Base-by-base conservation (phyloP, 2,888 invertebrate genomes). In the Caenorhabditis drosophilae region DNA sequence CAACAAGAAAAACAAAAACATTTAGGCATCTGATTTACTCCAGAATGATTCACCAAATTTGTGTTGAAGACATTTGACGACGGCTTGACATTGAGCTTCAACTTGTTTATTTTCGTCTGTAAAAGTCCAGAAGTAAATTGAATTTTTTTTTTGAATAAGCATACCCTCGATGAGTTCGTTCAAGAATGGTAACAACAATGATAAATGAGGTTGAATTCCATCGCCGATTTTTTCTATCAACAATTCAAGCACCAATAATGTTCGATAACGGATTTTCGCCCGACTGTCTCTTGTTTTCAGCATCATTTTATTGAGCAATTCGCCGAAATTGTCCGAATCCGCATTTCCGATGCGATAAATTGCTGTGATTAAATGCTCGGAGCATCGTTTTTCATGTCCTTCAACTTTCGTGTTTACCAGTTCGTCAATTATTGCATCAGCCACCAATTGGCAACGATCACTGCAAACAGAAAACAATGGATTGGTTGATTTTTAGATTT, bases 321-420 rank as follows among this genome's bases (percentile, higher is more conserved):
- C 70, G 0, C 58, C 27, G 50, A 73, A 70, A 23, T 51, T 63
- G 23, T 70, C 70, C 15, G 70, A 60, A 47, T 63, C 61, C 0
- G 70, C 73, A 20, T 73, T 70, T 51, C 62, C 64, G 40, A 73
- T 61, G 42, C 71, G 61, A 54, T 72, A 68, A 40, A 72, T 56
- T 11, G 72, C 68, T 2, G 59, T 49, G 1, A 76, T 63, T 26
- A 80, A 54, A 36, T 72, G 68, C 11, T 67, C 57, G 12, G 77
- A 52, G 56, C 80, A 80, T 11, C 80, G 64, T 38, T 70, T 57
- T 51, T 80, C 78, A 61, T 80, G 78, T n/a, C 78, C 79, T 35
- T 67, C 67, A 11, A 75, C 70, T 48, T 76, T 73, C 7, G 66
- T 68, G 62, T 80, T 80, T 44, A 75, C 75, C 40, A 80, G 48